Evolutionary conservation across 2,113 vertebrate genomes (phyloP).

Genomic region (Dryoscopus gambensis): DNA sequence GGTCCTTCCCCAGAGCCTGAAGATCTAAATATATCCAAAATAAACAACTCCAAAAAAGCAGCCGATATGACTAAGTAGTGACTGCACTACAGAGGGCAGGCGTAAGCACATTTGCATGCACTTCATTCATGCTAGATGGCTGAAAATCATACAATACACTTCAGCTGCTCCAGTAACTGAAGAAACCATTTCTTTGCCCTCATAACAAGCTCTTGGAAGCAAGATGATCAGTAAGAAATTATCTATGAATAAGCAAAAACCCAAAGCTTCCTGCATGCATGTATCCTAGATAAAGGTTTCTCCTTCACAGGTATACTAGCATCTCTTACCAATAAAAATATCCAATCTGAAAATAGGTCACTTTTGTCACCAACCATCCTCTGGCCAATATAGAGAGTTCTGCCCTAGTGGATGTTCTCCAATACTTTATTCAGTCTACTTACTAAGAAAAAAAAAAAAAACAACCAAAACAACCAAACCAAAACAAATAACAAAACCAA

Average conservation of each 20-base stretch:
- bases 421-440: background rate
- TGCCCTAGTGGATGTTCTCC: background rate
- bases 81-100: conserved; percentile 62
- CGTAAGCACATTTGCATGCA: conserved; percentile 57
- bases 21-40: conserved; percentile 20
- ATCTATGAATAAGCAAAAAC: conserved; percentile 11
- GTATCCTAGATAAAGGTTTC: background rate
- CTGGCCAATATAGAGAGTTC: background rate
- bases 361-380: background rate
- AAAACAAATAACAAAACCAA: background rate
- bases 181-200: conserved; percentile 7
- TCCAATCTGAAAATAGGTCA: background rate
- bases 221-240: background rate
- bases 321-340: background rate
- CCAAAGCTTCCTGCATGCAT: background rate
- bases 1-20: background rate
- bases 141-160: conserved; percentile 1
- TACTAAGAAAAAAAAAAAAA: background rate
- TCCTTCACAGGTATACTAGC: background rate
- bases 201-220: background rate
- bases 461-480: background rate
- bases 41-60: conserved; percentile 41
- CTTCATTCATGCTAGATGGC: conserved; percentile 53
- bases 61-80: conserved; percentile 36
- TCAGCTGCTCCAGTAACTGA: background rate